Percentiles rank a stretch among this genome's conserved stretches.
Evolutionary conservation across 2,888 invertebrate genomes (phyloP).

Genomic region (Serripes groenlandicus): DNA sequence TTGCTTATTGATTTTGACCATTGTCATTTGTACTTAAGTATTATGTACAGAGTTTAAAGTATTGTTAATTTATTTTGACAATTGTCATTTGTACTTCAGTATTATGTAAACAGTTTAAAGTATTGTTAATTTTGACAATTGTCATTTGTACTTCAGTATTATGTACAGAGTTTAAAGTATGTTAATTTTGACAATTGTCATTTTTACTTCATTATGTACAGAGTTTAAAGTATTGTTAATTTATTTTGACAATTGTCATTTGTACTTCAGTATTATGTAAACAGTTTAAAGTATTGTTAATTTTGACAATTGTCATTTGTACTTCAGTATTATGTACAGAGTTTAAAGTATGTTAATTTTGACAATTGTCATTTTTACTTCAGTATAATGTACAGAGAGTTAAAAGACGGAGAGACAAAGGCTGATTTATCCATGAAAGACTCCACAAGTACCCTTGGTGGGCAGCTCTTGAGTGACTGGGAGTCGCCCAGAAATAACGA

Average conservation of each 20-base stretch:
- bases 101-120: too few species aligned
- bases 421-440: constrained; percentile 72
- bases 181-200: neutral
- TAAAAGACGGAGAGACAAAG: constrained; percentile 89
- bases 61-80: too few species aligned
- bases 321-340: too few species aligned
- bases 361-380: constrained; percentile 71
- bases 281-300: too few species aligned
- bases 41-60: too few species aligned
- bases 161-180: too few species aligned
- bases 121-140: too few species aligned
- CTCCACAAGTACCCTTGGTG: constrained; percentile 56
- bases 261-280: constrained; percentile 92
- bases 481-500: constrained; percentile 87
- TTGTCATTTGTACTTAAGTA: constrained; percentile 86
- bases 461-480: constrained; percentile 77
- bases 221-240: too few species aligned
- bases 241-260: constrained; percentile 17
- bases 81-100: too few species aligned
- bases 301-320: constrained; percentile 45
- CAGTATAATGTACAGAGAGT: constrained; percentile 94
- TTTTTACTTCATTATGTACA: constrained; percentile 91
- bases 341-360: too few species aligned
- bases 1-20: too few species aligned
- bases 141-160: too few species aligned